Evolutionary conservation across 2,113 vertebrate genomes (phyloP).

Genomic region (Aramus guarauna): DNA sequence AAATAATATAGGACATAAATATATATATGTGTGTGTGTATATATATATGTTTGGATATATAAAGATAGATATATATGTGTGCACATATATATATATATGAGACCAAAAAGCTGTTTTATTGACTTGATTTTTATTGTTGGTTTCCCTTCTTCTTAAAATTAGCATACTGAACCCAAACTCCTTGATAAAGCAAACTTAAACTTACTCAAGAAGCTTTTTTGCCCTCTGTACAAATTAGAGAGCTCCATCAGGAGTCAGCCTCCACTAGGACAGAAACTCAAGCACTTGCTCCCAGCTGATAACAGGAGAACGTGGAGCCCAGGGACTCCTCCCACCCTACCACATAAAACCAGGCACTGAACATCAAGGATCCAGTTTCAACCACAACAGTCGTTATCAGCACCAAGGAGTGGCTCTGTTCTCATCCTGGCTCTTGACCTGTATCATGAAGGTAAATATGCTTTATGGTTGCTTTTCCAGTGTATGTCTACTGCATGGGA

Average conservation of each 20-base stretch:
- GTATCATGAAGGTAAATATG: background rate
- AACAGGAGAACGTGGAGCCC: background rate
- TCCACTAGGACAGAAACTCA: background rate
- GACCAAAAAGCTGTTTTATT: background rate
- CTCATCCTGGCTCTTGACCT: background rate
- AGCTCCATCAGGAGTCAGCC: background rate
- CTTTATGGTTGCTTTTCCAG: background rate
- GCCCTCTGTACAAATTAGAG: background rate
- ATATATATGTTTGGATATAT: too few relatives aligned
- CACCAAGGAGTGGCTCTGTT: slow-evolving; percentile 14
- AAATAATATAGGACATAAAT: background rate
- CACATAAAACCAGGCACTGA: background rate
- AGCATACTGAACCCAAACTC: background rate
- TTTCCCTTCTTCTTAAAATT: background rate
- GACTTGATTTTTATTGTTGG: background rate
- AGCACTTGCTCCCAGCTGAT: background rate
- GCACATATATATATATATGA: too few relatives aligned
- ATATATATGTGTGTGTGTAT: background rate
- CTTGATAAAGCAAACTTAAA: background rate
- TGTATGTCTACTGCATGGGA: background rate
- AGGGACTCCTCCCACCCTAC: background rate
- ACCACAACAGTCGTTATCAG: slow-evolving; percentile 1
- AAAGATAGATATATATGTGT: background rate
- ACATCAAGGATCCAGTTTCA: slow-evolving; percentile 28
- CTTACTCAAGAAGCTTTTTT: background rate